Conservation (phyloP, 23 tunicate species). For the Pegea sp. region DNA sequence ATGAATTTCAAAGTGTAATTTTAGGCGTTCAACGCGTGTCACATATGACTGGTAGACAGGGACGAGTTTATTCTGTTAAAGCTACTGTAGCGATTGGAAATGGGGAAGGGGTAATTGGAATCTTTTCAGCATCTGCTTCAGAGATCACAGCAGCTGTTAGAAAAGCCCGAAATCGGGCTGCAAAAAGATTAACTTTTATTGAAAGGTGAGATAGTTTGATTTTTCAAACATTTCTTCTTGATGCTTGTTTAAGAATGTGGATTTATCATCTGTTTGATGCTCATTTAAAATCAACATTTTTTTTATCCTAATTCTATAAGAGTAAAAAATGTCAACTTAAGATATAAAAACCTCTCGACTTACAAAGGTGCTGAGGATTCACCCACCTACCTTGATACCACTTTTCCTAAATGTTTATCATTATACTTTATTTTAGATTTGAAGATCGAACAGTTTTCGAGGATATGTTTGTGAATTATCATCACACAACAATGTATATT, state of each 20-base stretch:
- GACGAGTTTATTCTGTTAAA: conserved; percentile 35
- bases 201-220: conserved; percentile 30
- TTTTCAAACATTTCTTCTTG: neutral
- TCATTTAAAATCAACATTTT: no score
- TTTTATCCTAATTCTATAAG: no score
- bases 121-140: conserved; percentile 12
- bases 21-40: conserved; percentile 58
- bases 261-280: no score
- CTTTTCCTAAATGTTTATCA: no score
- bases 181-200: conserved; percentile 27
- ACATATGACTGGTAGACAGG: conserved; percentile 31
- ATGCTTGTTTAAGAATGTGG: no score
- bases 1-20: conserved; percentile 24
- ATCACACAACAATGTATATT: conserved; percentile 55
- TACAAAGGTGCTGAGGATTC: no score
- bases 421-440: conserved; percentile 26
- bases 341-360: no score
- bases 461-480: conserved; percentile 80
- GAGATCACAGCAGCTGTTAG: conserved; percentile 35
- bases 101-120: conserved; percentile 54
- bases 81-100: conserved; percentile 65
- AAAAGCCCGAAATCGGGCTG: conserved; percentile 53
- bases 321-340: no score
- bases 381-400: no score
- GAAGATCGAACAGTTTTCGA: conserved; percentile 90